Base-by-base conservation (phyloP, 1,140 invertebrate genomes). In the Eurosta solidaginis region DNA sequence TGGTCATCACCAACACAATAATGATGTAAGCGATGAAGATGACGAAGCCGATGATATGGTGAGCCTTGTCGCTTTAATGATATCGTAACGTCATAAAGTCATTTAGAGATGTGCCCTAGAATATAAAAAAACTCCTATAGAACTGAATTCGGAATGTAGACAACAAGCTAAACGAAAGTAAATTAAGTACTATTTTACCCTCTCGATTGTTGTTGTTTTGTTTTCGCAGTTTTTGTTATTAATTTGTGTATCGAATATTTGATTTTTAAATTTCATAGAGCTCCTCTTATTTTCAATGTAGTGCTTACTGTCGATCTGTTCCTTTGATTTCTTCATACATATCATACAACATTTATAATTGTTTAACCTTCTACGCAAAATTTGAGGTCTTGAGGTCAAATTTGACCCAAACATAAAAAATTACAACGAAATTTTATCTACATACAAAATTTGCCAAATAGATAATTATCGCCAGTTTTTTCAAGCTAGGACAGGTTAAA, bases 1-100 rank as follows among this genome's bases (percentile, higher is more conserved):
- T 52, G 80, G 77, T 52, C 82, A 82, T 80, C 82, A 83, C 78
- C 80, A 84, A 42, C 79, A 80, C 80, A 82, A 82, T 68, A 79
- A 82, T 25, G 82, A 84, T 49, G 81, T 81, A 7, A 83, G 81
- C 78, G 83, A 85, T 77, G 85, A 86, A 50, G 91, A 90, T 80
- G 90, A 90, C 82, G 89, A 91, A 82, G 90, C 88, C 44, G 91
- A 91, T 76, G 91, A 92, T 86, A 88, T 92, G 91, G 91, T 92
- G 91, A 88, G 87, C 81, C 14, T n/a, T 40, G 59, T 68, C 59
- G 63, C 47, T 33, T 27, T 14, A 29, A 33, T 33, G 50, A 54
- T 33, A 22, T 9, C 14, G 22, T 44, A 5, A 50, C 63, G 22
- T 20, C 36, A n/a, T n/a, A n/a, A n/a, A 17, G 14, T 45, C 27